phyloP scores from a whole-genome alignment of 2,797 vertebrate genomes.

The Gadopsis bispinosus region DNA sequence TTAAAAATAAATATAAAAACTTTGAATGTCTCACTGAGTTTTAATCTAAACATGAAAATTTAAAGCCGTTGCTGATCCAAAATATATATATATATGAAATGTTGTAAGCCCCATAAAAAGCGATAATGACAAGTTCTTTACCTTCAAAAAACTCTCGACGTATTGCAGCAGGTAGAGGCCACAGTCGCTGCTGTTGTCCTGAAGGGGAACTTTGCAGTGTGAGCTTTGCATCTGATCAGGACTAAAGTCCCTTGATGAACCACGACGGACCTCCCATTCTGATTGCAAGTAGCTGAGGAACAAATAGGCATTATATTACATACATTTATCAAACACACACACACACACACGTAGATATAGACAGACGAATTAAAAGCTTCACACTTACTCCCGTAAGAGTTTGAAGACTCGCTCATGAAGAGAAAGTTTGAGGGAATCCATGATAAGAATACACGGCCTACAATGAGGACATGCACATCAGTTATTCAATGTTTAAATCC shows the following conservation, averaged over 20 bases:
- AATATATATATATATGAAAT: too few species aligned
- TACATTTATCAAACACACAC: background rate
- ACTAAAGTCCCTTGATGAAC: conserved; percentile 87
- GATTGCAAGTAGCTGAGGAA: conserved; percentile 92
- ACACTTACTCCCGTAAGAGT: conserved; percentile 94
- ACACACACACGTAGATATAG: background rate
- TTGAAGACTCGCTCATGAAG: conserved; percentile 92
- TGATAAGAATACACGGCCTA: conserved; percentile 96
- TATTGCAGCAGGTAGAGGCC: conserved; percentile 96
- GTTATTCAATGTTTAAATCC: conserved; percentile 14
- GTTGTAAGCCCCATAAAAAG: background rate
- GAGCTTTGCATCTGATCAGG: conserved; percentile 88
- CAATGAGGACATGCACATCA: conserved; percentile 6
- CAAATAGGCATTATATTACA: conserved; percentile 26
- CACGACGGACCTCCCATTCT: conserved; percentile 92
- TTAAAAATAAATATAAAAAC: too few species aligned
- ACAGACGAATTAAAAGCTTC: background rate
- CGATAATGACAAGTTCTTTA: conserved; percentile 56
- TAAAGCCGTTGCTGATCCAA: background rate
- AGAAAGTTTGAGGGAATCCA: conserved; percentile 94
- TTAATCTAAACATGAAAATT: background rate
- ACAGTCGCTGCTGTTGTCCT: conserved; percentile 97
- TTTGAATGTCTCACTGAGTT: background rate
- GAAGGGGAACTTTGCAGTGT: conserved; percentile 93
- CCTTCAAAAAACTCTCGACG: conserved; percentile 95